Evolutionary conservation across 2,888 invertebrate species (phyloP).

Genomic region (Atrina japonica): DNA sequence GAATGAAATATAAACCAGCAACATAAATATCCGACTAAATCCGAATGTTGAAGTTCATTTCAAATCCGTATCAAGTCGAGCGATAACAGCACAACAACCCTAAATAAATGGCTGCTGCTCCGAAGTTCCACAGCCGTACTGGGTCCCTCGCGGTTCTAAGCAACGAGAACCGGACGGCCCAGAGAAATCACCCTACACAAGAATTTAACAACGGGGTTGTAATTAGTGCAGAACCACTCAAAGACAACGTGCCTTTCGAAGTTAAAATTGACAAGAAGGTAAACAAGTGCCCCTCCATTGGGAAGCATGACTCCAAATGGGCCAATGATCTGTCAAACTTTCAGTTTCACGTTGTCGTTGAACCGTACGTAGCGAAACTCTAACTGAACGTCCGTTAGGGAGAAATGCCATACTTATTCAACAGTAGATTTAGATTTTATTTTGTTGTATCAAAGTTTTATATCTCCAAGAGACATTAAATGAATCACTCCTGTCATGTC

Average conservation of each 20-base stretch:
- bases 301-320: background rate
- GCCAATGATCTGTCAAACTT: background rate
- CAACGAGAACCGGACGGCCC: constrained; percentile 89
- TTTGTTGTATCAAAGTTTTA: background rate
- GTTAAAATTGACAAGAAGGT: constrained; percentile 90
- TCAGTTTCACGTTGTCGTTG: too few species aligned
- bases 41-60: background rate
- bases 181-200: constrained; percentile 77
- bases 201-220: constrained; percentile 81
- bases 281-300: background rate
- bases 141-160: constrained; percentile 92
- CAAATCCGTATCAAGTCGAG: background rate
- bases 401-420: background rate
- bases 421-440: background rate
- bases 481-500: too few species aligned
- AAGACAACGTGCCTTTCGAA: constrained; percentile 78
- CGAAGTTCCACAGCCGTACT: constrained; percentile 83
- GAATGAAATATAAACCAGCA: background rate
- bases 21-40: background rate
- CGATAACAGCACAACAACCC: background rate
- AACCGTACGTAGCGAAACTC: too few species aligned
- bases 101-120: constrained; percentile 14
- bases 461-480: too few species aligned
- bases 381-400: background rate
- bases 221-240: constrained; percentile 75